A percentile compares a stretch with the other conserved stretches of the same genome.
Evolutionary conservation across 1,140 invertebrate genomes (phyloP).

Genomic region (honey bee (Apis mellifera)): Amel_HAv3.1 CM009946.2:3850501-3851000

Average conservation of each 20-base stretch:
- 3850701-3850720: conserved; percentile 81
- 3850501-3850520: too few species aligned
- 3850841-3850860: too few species aligned
- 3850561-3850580: conserved; percentile 41
- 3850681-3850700: conserved; percentile 72
- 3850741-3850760: conserved; percentile 72
- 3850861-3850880: too few species aligned
- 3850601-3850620: conserved; percentile 20
- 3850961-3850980: conserved; percentile 76
- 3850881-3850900: neutral
- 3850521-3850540: too few species aligned
- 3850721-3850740: conserved; percentile 81
- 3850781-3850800: conserved; percentile 79
- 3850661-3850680: conserved; percentile 44
- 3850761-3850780: conserved; percentile 81
- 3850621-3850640: conserved; percentile 25
- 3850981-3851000: conserved; percentile 73
- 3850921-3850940: conserved; percentile 16
- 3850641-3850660: conserved; percentile 37
- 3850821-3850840: conserved; percentile 32
- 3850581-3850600: neutral
- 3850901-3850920: conserved; percentile 11
- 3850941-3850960: conserved; percentile 75
- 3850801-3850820: conserved; percentile 63
- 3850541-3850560: conserved; percentile 43